Base-by-base conservation (phyloP, 1,140 invertebrate species). In the Druon quercuslanigerum region DNA sequence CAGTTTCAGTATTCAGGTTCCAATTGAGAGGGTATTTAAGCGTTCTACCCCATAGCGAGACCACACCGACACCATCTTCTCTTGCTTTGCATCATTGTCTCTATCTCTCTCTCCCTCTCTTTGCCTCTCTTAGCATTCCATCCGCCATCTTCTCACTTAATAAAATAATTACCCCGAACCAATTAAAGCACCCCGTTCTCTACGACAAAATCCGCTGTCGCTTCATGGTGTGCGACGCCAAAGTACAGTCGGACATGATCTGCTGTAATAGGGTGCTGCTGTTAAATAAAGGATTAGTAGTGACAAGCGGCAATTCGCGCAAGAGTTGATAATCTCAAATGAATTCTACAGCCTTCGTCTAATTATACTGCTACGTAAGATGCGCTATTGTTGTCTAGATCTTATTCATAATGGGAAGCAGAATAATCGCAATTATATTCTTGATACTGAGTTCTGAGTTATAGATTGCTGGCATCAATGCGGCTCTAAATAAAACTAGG, bases 71-170 rank as follows among this genome's bases (percentile, higher is more conserved):
- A 66, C 33, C 60, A 33, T 66, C 60, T 66, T 66, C 60, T 66
- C 60, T 66, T 25, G 60, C 40, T 66, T 46, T 66, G 60, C 9
- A 17, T 40, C 56, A 19, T 79, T 82, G 46, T 75, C 81, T 76
- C 52, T 73, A 73, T 79, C 79, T 78, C 25, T 66, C 40, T 46
- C 9, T 50, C 78, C 79, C 82, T 76, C 78, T 82, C 80, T 81
- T 50, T 72, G 75, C 83, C 86, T 82, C 86, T 87, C 84, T 90
- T 87, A 88, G 83, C 84, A 91, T 91, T 91, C 88, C 84, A 84
- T 87, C 87, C 88, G 86, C 88, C 87, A 90, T 90, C 87, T 90
- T 91, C 88, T 90, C 89, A 91, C 90, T 90, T 90, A 91, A 90
- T 90, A 90, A 91, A 91, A 91, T 90, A 90, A 91, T 91, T 91